Conservation (phyloP, 2,888 invertebrate genomes). For the Cerceris rybyensis region DNA sequence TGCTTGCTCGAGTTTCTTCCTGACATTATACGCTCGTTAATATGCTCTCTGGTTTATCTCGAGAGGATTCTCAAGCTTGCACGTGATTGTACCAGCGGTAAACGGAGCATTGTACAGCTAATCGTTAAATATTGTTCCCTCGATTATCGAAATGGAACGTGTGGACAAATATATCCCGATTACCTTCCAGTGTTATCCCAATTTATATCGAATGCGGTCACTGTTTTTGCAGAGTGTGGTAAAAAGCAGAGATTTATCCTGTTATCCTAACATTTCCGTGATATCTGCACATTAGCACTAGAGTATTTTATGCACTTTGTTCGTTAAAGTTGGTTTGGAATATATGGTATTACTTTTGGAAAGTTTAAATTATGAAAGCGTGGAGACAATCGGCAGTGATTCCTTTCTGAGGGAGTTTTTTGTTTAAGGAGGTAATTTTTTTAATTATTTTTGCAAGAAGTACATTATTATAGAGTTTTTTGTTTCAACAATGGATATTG, state of each 20-base stretch:
- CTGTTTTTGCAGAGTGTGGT: neutral
- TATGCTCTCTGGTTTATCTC: slow-evolving; percentile 55
- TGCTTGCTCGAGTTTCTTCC: slow-evolving; percentile 36
- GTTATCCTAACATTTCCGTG: neutral
- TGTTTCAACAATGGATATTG: too few species aligned
- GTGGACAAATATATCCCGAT: slow-evolving; percentile 17
- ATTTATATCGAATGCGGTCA: neutral
- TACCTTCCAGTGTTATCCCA: neutral
- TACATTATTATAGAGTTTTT: too few species aligned
- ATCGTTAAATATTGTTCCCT: slow-evolving; percentile 34
- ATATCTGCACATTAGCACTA: too few species aligned
- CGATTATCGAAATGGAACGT: slow-evolving; percentile 6
- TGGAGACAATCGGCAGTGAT: too few species aligned
- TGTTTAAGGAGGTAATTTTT: too few species aligned
- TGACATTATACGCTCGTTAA: slow-evolving; percentile 57
- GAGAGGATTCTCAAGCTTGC: slow-evolving; percentile 24
- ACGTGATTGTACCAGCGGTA: neutral
- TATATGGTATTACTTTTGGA: too few species aligned
- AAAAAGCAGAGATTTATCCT: neutral
- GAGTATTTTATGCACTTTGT: too few species aligned
- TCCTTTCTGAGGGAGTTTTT: too few species aligned
- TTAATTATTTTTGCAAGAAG: too few species aligned
- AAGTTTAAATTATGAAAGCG: too few species aligned
- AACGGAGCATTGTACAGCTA: neutral
- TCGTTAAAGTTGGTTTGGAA: too few species aligned